Percentiles rank a stretch among this genome's conserved stretches.
Evolutionary conservation across 2,797 vertebrate genomes (phyloP).

Genomic region (Eremophila alpestris): DNA sequence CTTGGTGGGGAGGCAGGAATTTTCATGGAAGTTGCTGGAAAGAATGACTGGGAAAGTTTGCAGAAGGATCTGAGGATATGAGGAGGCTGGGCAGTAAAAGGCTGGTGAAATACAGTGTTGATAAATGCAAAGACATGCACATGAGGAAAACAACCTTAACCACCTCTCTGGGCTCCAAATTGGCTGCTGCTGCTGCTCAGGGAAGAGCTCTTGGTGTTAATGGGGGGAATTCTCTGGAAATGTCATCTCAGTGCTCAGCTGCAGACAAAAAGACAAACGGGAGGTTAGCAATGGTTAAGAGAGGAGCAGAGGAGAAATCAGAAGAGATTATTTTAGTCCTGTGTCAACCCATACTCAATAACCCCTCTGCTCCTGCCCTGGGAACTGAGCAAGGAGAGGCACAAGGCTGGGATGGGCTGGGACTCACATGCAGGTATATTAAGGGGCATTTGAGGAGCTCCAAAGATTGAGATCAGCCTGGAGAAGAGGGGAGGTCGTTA

Average conservation of each 20-base stretch:
- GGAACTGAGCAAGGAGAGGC: neutral
- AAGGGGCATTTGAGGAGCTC: neutral
- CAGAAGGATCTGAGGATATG: neutral
- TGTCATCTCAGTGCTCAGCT: constrained; percentile 33
- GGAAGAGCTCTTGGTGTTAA: constrained; percentile 3
- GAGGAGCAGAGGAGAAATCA: constrained; percentile 22
- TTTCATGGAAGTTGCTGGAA: neutral
- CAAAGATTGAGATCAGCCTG: neutral
- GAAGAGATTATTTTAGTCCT: neutral
- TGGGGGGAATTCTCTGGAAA: constrained; percentile 31
- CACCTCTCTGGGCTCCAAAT: neutral
- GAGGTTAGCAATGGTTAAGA: neutral
- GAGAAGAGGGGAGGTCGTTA: neutral
- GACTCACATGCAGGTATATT: accelerated
- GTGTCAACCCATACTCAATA: neutral
- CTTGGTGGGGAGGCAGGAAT: neutral
- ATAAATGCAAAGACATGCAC: constrained; percentile 59
- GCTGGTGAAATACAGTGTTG: neutral
- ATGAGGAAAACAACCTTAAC: neutral
- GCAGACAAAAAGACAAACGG: constrained; percentile 5
- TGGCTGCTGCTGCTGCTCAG: neutral
- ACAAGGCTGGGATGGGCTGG: neutral
- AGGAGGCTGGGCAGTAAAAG: neutral
- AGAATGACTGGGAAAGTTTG: neutral
- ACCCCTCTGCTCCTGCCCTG: neutral